Conservation (phyloP, 2,888 invertebrate species). For the Allygus modestus region DNA sequence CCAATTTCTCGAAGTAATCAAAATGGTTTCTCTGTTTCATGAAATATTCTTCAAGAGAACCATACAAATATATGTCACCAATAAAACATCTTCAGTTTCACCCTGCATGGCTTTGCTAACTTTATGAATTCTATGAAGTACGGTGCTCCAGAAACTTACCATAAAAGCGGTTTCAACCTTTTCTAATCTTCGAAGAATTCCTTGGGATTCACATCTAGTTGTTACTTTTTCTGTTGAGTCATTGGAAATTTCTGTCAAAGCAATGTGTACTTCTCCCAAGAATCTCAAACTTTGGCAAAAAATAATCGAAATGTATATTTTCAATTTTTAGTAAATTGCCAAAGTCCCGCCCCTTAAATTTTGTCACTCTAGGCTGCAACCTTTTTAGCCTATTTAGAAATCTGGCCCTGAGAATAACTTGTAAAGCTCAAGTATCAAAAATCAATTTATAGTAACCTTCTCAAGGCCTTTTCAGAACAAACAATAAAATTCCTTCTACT, state of each 20-base stretch:
- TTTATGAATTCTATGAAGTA: slow-evolving; percentile 69
- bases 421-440: no score
- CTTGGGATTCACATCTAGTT: slow-evolving; percentile 69
- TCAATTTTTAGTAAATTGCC: no score
- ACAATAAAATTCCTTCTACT: no score
- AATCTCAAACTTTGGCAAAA: slow-evolving; percentile 68
- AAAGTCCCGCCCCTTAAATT: no score
- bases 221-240: slow-evolving; percentile 70
- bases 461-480: no score
- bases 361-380: no score
- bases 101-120: slow-evolving; percentile 59
- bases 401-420: no score
- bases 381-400: no score
- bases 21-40: slow-evolving; percentile 52
- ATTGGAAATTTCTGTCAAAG: slow-evolving; percentile 68
- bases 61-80: slow-evolving; percentile 50
- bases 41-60: slow-evolving; percentile 59
- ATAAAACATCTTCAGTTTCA: slow-evolving; percentile 40
- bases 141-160: slow-evolving; percentile 69
- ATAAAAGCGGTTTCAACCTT: slow-evolving; percentile 66
- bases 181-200: slow-evolving; percentile 67
- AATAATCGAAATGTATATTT: no score
- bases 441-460: no score
- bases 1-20: slow-evolving; percentile 39
- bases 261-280: slow-evolving; percentile 66